Evolutionary conservation across 2,888 invertebrate genomes (phyloP), one percentile per base, ranked within the genome.

Genomic region (Pheosia gnoma): DNA sequence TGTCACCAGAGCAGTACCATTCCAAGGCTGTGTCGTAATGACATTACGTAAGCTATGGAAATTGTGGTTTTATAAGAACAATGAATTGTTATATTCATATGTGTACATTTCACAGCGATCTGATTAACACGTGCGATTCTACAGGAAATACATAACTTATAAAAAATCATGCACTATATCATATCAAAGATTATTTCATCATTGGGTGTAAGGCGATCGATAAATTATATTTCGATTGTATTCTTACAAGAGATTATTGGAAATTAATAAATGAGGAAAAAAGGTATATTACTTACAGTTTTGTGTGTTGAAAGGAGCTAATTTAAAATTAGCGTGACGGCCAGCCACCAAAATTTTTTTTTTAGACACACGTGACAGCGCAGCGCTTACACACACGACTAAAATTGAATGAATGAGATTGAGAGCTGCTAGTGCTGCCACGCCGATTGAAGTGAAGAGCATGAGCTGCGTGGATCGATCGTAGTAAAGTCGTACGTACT

Each of bases 41-140:
- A 81, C 78, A 84, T 91, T 93, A 93, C 92, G 92, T 93, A 93
- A 93, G 88, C 71, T 62, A 65, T 60, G 71, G 75, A 80, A 80
- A 72, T 64, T 63, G 5, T 47, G 25, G 36, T 13, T 45, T 38
- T 54, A 49, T 39, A 57, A 9, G 60, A 52, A 58, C 38, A 11
- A 10, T 36, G 13, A 25, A 45, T 7, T 39, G n/a, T 55, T 39
- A 10, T 55, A n/a, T 53, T 37, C 11, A 5, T 8, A 36, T 4
- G n/a, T n/a, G 9, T 13, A 10, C n/a, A n/a, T 55, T 39, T 39
- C 53, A 37, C 25, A 51, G 38, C 36, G 10, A 55, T 37, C 39
- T 39, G 4, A 55, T 39, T 55, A 38, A 37, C 55, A 13, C 38
- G 39, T 55, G 38, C 1, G 51, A n/a, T n/a, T 25, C 25, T 25